Percentiles rank a stretch among this genome's conserved stretches.
Evolutionary conservation across 2,888 invertebrate species (phyloP).

Genomic region (Blastobasis adustella): DNA sequence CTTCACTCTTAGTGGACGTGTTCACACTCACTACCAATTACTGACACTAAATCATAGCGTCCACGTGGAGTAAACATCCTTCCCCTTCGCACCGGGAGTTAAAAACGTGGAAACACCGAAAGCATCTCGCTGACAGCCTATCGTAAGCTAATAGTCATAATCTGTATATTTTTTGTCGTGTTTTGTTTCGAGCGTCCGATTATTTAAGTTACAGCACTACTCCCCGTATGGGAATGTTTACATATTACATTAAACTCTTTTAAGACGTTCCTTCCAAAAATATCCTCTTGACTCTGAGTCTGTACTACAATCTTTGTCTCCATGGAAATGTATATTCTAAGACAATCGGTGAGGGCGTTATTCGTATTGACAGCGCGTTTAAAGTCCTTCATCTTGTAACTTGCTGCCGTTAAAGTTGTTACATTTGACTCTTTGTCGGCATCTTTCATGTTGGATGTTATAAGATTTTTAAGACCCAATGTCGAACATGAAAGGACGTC

Average conservation of each 20-base stretch:
- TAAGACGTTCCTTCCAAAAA: slow-evolving; percentile 31
- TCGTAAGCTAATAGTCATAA: slow-evolving; percentile 65
- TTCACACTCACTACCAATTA: slow-evolving; percentile 71
- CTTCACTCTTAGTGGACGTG: slow-evolving; percentile 60
- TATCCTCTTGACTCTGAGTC: slow-evolving; percentile 15
- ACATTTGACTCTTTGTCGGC: slow-evolving; percentile 9
- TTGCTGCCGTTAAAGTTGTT: slow-evolving; percentile 7
- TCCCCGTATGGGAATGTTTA: slow-evolving; percentile 66
- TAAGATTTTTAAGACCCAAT: neutral
- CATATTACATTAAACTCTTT: slow-evolving; percentile 49
- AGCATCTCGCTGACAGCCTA: slow-evolving; percentile 61
- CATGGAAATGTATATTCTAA: neutral
- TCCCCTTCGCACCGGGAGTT: slow-evolving; percentile 33
- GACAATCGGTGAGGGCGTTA: neutral
- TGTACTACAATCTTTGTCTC: slow-evolving; percentile 5
- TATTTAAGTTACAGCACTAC: slow-evolving; percentile 52
- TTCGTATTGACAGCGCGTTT: neutral
- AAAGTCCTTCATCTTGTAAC: slow-evolving; percentile 2
- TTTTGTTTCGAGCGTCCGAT: slow-evolving; percentile 38
- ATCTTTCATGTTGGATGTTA: neutral
- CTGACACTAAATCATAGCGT: slow-evolving; percentile 69
- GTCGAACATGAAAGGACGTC: too few relatives aligned
- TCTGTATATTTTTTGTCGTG: slow-evolving; percentile 51
- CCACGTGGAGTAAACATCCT: slow-evolving; percentile 69
- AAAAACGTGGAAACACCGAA: slow-evolving; percentile 54